Base-by-base conservation (phyloP, 2,797 vertebrate species). In the Gymnodraco acuticeps region DNA sequence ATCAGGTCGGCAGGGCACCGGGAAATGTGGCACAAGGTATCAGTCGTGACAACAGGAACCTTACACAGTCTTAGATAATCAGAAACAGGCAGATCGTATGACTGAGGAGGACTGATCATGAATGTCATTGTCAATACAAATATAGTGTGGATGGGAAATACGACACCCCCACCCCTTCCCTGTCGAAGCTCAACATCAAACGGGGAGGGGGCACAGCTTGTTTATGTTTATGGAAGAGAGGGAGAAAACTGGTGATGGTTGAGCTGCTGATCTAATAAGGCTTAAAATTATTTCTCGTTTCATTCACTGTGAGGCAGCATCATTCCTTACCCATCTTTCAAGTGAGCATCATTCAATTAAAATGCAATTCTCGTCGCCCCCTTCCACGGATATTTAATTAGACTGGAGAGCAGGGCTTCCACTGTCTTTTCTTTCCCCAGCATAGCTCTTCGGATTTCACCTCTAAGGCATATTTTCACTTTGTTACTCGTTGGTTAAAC, bases 401-500 rank as follows among this genome's bases (percentile, higher is more conserved):
- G 90, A 94, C 86, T 82, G 84, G 76, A 84, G 87, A 91, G 86
- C 83, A 86, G 82, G 68, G 86, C 86, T 94, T 90, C 84, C 86
- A 90, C 79, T 88, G 85, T 89, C 68, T 88, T 80, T 86, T 67
- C 84, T 73, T 70, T 75, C 45, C 64, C 60, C 68, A 74, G 70
- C 77, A 86, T 81, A 71, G 86, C 88, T 93, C 84, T 91, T 89
- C 76, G 65, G 83, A 92, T 93, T 90, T 91, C 89, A 89, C 93
- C 92, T 94, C 94, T 87, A 89, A 95, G 93, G 94, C 93, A 93
- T 89, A 93, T 92, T 89, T 90, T 91, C 92, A 88, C 80, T 90
- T 82, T 92, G 91, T 94, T 93, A 91, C 84, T 90, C 80, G 83
- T 89, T 95, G 93, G 93, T 95, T 95, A 94, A 96, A 96, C 95